Conservation (phyloP, 2,888 invertebrate species). For the Phyllotreta striolata region DNA sequence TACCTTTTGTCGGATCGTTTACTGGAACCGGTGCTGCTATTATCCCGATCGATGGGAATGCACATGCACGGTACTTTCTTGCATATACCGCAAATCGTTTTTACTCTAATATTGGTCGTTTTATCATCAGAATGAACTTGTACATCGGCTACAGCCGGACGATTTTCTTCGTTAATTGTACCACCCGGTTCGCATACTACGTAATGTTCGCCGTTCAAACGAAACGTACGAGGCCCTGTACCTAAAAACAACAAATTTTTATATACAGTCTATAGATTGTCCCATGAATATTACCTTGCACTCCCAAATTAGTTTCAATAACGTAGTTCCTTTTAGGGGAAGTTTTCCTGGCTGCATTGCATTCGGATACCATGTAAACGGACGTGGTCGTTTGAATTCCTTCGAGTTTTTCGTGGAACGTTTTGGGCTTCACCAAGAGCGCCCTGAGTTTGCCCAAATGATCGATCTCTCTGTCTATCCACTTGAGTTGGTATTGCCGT, state of each 20-base stretch:
- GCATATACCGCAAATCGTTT: slow-evolving; percentile 40
- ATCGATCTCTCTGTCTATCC: slow-evolving; percentile 68
- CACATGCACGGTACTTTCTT: slow-evolving; percentile 40
- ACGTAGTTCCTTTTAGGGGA: slow-evolving; percentile 44
- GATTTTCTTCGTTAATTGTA: slow-evolving; percentile 7
- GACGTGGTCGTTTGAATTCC: slow-evolving; percentile 49
- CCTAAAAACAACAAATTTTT: not conserved
- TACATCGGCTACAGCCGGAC: slow-evolving; percentile 44
- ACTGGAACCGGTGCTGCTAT: too few relatives aligned
- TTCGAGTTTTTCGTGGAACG: slow-evolving; percentile 3
- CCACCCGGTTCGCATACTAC: slow-evolving; percentile 32
- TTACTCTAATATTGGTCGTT: slow-evolving; percentile 48
- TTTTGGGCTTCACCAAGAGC: slow-evolving; percentile 51
- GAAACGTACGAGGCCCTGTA: slow-evolving; percentile 33
- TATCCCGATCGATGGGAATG: not conserved
- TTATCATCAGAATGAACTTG: slow-evolving; percentile 44
- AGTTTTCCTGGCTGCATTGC: slow-evolving; percentile 15
- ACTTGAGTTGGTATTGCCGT: slow-evolving; percentile 64
- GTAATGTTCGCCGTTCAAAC: slow-evolving; percentile 42
- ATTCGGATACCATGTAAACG: slow-evolving; percentile 45
- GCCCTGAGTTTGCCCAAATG: slow-evolving; percentile 65
- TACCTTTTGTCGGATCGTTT: too few relatives aligned
- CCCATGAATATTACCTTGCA: slow-evolving; percentile 7
- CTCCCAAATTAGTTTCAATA: slow-evolving; percentile 45
- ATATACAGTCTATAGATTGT: not conserved